Base-by-base conservation (phyloP, 2,797 vertebrate species). In the Labroides dimidiatus region DNA sequence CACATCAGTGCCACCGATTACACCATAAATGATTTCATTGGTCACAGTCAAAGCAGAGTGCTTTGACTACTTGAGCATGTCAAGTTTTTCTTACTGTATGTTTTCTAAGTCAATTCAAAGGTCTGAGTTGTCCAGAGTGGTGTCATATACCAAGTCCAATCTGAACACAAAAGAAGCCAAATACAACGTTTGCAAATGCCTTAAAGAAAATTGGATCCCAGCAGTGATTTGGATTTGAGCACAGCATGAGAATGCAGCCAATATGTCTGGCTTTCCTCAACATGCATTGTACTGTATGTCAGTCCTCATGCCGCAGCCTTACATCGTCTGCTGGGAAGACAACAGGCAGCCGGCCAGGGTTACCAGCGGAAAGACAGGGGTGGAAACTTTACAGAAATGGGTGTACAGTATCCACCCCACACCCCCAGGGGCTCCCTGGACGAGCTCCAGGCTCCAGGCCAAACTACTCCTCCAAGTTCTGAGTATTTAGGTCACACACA, bases 291-390 rank as follows among this genome's bases (percentile, higher is more conserved):
- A 78, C 81, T 81, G 86, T 80, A 79, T 87, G 85, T 85, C 81
- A 77, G 75, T 86, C 66, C 69, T 80, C 72, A 63, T 41, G 57
- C 78, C 64, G 76, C 54, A 57, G 77, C 82, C 81, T 90, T 87
- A 90, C 87, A 86, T 91, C 89, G 90, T 71, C 85, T 78, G 80
- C 77, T 83, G 83, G 76, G 82, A 82, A 85, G 80, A 72, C 79
- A 77, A 61, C 80, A 69, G 76, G 87, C 84, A 55, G 66, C n/a
- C 5, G 12, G 76, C 81, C 80, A 77, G 67, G 48, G 65, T 70
- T 83, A 77, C 77, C 81, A 80, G 75, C 33, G 74, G 79, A 89
- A 85, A 84, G 57, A 78, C 53, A 60, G 23, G 78, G 69, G 75
- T 81, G 87, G 80, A 91, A 91, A 87, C 77, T 87, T 78, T 80